phyloP scores from a whole-genome alignment of 2,113 vertebrate genomes.

The Hydropotes inermis region DNA sequence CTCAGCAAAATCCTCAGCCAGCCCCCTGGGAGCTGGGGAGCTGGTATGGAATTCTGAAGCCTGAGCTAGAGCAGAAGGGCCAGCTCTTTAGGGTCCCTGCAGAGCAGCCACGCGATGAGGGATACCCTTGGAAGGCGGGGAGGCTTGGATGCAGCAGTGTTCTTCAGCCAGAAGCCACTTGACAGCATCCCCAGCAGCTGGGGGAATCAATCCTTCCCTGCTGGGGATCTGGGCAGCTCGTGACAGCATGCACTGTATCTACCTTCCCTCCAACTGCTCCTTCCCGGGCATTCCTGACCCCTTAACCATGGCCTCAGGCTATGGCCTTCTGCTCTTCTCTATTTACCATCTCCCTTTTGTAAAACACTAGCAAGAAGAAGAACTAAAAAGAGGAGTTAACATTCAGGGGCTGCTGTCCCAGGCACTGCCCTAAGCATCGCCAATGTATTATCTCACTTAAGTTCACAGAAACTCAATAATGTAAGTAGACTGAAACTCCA shows the following conservation, averaged over 20 bases:
- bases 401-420: neutral
- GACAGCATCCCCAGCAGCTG: neutral
- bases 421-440: neutral
- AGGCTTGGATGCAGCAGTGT: neutral
- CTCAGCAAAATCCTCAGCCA: neutral
- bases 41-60: neutral
- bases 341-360: neutral
- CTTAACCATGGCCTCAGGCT: neutral
- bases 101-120: neutral
- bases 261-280: neutral
- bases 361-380: neutral
- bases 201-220: neutral
- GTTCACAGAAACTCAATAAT: neutral
- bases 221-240: no score
- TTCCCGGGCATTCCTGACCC: neutral
- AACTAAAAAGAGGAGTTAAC: neutral
- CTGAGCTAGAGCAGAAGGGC: neutral
- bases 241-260: rapidly evolving
- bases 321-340: neutral
- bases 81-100: neutral
- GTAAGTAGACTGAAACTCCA: neutral
- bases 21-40: neutral
- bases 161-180: neutral
- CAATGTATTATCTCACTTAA: neutral
- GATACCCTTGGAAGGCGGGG: neutral